Evolutionary conservation across 2,797 vertebrate genomes (phyloP), one percentile per base, ranked within the genome.

Genomic region (Ibycter americanus): DNA sequence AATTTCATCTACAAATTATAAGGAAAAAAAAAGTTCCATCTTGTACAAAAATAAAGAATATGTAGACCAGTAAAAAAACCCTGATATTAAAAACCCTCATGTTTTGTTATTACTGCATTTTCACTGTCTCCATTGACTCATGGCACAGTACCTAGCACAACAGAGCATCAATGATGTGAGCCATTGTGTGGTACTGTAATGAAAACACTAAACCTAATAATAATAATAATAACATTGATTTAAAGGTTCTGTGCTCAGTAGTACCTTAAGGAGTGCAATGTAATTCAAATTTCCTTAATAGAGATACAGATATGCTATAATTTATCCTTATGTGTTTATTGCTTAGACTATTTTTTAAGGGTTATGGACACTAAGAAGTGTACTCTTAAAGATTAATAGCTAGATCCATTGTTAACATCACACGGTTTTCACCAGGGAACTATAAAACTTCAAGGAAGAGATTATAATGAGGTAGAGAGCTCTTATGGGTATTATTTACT

Each of bases 401-500:
- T 72, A 62, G 20, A 87, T 44, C 18, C n/a, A 78, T 21, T 46
- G 23, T 85, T 80, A 92, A 67, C 19, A 89, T 87, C 65, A 86
- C 61, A 66, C 40, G 40, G 21, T 86, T 93, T 92, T 80, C 95
- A 93, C n/a, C 27, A 72, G 55, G 70, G 83, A 96, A 21, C 74
- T 42, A 54, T 91, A 96, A 89, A 87, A 46, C 46, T 67, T 89
- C 4, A 3, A 95, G 81, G 44, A 86, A n/a, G 31, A 72, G 8
- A 71, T 93, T 77, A 89, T 95, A 96, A 97, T 94, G 94, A 95
- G 61, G 79, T 67, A 89, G 32, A 78, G 22, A 44, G 59, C 23
- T 82, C 70, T 81, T 74, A 90, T 68, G 72, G 27, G 36, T 55
- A 70, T 91, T 96, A 90, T 90, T 95, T 95, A 93, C 25, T 82